A percentile compares a stretch with the other conserved stretches of the same genome.
phyloP scores from a whole-genome alignment of 1,140 invertebrate species.

The Aphaenogaster rudis region DNA sequence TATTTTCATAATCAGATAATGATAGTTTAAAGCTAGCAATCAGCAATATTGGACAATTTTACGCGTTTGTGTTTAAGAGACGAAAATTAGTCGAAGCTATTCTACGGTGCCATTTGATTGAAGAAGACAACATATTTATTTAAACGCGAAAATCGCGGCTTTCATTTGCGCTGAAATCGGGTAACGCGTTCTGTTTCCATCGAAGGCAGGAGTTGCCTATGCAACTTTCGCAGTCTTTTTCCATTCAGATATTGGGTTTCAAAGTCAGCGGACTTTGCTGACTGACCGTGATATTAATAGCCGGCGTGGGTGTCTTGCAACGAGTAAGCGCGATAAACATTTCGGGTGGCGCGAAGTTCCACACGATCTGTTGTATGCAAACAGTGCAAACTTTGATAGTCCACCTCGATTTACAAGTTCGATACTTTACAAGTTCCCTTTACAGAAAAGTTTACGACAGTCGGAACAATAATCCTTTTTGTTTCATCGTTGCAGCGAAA shows the following conservation, averaged over 20 bases:
- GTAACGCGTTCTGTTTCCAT: conserved; percentile 1
- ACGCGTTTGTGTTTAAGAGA: neutral
- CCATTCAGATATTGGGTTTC: conserved; percentile 77
- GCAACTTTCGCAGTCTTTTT: conserved; percentile 61
- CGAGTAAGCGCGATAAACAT: conserved; percentile 66
- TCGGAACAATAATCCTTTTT: neutral
- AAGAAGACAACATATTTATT: conserved; percentile 6
- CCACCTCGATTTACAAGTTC: neutral
- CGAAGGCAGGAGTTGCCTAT: neutral
- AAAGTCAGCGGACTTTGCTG: conserved; percentile 67
- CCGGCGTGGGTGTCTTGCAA: conserved; percentile 69
- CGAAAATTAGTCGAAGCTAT: neutral
- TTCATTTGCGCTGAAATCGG: neutral
- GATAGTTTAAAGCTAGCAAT: neutral
- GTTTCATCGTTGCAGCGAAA: neutral
- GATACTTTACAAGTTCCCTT: neutral
- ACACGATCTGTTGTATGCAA: conserved; percentile 43
- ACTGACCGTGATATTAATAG: conserved; percentile 71
- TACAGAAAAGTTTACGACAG: neutral
- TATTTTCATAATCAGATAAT: conserved; percentile 4
- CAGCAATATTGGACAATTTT: neutral
- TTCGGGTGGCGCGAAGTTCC: conserved; percentile 51
- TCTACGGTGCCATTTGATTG: neutral
- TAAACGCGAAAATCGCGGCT: neutral
- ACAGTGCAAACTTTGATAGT: conserved; percentile 5